Evolutionary conservation across 2,888 invertebrate species (phyloP).

Genomic region (Cheilosia impressa): DNA sequence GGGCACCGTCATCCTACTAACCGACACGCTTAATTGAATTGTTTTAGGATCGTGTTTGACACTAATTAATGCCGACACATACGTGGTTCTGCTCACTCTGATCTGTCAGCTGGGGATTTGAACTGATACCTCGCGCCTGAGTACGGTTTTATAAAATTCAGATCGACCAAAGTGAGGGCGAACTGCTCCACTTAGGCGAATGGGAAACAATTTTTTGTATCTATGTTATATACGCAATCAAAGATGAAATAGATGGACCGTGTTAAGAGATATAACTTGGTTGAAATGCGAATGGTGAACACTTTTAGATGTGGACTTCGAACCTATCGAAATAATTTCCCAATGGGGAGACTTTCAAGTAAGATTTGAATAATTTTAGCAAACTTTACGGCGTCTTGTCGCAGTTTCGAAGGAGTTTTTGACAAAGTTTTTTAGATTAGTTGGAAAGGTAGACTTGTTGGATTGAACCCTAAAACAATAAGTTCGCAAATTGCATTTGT

Average conservation of each 20-base stretch:
- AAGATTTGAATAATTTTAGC: too few species aligned
- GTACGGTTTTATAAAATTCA: background rate
- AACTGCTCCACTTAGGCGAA: conserved; percentile 25
- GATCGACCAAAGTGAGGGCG: background rate
- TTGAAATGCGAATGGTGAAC: background rate
- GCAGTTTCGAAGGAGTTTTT: too few species aligned
- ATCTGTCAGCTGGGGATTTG: conserved; percentile 48
- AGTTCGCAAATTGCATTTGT: too few species aligned
- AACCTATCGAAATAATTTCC: background rate
- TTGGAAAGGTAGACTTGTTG: too few species aligned
- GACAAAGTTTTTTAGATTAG: too few species aligned
- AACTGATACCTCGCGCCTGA: background rate
- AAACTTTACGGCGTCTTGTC: too few species aligned
- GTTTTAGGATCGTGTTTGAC: conserved; percentile 56
- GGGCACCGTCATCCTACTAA: conserved; percentile 29
- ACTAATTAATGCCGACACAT: conserved; percentile 63
- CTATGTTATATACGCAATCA: conserved; percentile 31
- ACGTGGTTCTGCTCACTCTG: conserved; percentile 41
- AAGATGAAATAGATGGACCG: conserved; percentile 30
- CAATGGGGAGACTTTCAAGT: background rate
- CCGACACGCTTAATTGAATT: conserved; percentile 57
- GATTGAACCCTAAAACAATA: too few species aligned
- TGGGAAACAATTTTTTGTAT: conserved; percentile 31
- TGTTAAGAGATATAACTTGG: conserved; percentile 15
- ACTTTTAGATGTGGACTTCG: background rate